A percentile compares a stretch with the other conserved stretches of the same genome.
Evolutionary conservation across 2,797 vertebrate species (phyloP).

Genomic region (Pseudopleuronectes americanus): DNA sequence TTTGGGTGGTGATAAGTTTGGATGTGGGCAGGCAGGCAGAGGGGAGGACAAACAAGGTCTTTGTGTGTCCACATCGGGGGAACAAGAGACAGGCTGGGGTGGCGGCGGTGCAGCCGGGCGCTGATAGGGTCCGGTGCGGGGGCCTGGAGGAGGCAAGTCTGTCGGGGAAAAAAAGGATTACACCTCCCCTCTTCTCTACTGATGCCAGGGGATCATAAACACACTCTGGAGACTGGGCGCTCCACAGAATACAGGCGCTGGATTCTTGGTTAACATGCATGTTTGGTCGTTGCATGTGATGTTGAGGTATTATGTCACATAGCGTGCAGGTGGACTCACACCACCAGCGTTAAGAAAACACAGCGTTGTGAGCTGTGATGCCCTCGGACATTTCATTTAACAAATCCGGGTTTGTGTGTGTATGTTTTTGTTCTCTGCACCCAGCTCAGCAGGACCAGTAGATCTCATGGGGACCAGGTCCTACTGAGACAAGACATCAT

Average conservation of each 20-base stretch:
- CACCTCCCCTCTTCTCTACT: constrained; percentile 57
- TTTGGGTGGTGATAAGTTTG: constrained; percentile 77
- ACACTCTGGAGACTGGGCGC: constrained; percentile 61
- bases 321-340: constrained; percentile 5
- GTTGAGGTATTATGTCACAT: constrained; percentile 19
- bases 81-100: constrained; percentile 70
- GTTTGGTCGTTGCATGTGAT: constrained; percentile 14
- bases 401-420: constrained; percentile 46
- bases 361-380: constrained; percentile 21
- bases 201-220: constrained; percentile 69
- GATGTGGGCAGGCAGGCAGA: constrained; percentile 55
- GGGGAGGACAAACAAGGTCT: constrained; percentile 77
- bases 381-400: constrained; percentile 36
- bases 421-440: constrained; percentile 23
- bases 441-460: too few species aligned
- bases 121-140: constrained; percentile 62
- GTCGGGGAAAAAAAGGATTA: constrained; percentile 65
- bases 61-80: constrained; percentile 74
- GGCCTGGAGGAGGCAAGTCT: constrained; percentile 68
- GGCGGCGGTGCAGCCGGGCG: constrained; percentile 56
- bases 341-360: not conserved
- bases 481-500: too few species aligned
- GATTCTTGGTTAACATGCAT: constrained; percentile 49
- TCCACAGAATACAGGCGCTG: constrained; percentile 58
- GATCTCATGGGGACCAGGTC: too few species aligned